Base-by-base conservation (phyloP, 2,888 invertebrate species). In the Nineta flava region DNA sequence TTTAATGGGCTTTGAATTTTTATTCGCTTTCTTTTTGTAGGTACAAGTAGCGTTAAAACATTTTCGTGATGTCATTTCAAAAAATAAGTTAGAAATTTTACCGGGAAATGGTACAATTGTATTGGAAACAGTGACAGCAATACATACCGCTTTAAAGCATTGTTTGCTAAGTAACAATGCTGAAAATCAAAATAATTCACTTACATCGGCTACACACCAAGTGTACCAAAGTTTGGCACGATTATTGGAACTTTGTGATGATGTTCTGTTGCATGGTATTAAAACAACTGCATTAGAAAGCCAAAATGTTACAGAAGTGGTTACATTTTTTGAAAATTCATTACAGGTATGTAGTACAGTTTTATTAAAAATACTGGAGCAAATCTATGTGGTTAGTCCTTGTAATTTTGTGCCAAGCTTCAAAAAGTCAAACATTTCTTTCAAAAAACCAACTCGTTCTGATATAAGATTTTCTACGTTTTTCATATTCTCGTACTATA, bases 81-180 rank as follows among this genome's bases (percentile, higher is more conserved):
- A 91, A 70, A 82, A 88, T 67, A 93, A 87, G 68, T 73, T 91
- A 61, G 91, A 93, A 72, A 90, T 94, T 78, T 72, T 95, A 58
- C 90, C 93, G 2, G 93, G 91, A 54, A 91, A 93, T 67, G 92
- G 92, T 54, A 92, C 92, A 47, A 85, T 94, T 60, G 87, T 94
- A 55, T 75, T 95, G 64, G 94, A 95, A 68, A 88, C 87, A 50
- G 87, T 94, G 57, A 87, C 90, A 63, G 82, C 83, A 63, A 87
- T 91, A 67, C 87, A 87, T 68, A 80, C 67, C 49, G 60, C 64
- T 17, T 62, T 68, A 26, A 65, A 65, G 53, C 65, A 66, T 15
- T 62, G 64, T 9, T 60, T 38, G 15, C 13, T 49, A 15, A 31
- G 15, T 31, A 45, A 21, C n/a, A 16, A 38, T 12, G 44, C 15